Evolutionary conservation across 2,888 invertebrate genomes (phyloP).

Genomic region (Pocota personata): DNA sequence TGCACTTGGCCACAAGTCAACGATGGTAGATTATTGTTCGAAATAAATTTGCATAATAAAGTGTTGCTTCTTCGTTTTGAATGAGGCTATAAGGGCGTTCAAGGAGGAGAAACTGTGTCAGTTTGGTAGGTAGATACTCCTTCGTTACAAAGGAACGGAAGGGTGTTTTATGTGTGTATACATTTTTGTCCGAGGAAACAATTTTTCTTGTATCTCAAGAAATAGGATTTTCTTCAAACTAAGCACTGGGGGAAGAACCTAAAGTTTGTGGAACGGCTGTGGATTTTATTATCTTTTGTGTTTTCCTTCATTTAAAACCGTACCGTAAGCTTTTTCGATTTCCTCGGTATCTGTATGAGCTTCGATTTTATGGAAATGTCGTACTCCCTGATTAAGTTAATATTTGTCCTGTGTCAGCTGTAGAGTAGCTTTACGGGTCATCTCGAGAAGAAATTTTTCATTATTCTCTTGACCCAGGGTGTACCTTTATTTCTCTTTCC

Average conservation of each 20-base stretch:
- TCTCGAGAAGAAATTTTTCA: too few relatives aligned
- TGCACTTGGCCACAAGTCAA: constrained; percentile 23
- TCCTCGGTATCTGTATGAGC: too few relatives aligned
- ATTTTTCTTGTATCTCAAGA: neutral
- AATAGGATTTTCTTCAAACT: neutral
- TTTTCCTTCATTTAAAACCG: neutral
- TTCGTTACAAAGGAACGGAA: neutral
- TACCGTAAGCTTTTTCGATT: neutral
- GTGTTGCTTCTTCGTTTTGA: constrained; percentile 26
- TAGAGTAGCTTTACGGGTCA: too few relatives aligned
- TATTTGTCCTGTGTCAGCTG: too few relatives aligned
- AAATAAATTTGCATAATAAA: constrained; percentile 35
- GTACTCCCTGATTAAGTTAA: neutral
- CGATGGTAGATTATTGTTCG: constrained; percentile 9
- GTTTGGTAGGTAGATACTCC: neutral
- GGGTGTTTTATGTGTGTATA: neutral
- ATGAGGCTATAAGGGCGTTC: neutral
- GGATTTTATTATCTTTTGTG: neutral
- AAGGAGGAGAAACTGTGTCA: constrained; percentile 10
- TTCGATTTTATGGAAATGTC: too few relatives aligned
- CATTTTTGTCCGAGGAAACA: neutral
- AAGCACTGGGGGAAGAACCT: neutral
- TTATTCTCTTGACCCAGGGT: too few relatives aligned
- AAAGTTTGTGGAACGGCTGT: neutral
- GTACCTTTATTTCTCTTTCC: too few relatives aligned